Evolutionary conservation across 2,113 vertebrate species (phyloP), one percentile per base, ranked within the genome.

Genomic region (Sigmodon hispidus): DNA sequence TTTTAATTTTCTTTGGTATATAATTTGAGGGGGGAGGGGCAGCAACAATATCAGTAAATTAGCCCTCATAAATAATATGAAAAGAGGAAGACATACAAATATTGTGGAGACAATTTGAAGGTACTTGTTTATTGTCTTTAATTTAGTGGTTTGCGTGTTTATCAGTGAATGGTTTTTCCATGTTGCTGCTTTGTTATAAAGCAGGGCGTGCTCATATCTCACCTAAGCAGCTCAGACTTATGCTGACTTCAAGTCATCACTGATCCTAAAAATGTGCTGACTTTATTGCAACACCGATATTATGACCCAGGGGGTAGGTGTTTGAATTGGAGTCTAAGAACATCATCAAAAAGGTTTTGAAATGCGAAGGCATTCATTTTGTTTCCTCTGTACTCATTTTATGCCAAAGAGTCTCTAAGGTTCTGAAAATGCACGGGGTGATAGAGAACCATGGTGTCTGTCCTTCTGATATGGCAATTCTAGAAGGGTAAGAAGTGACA

Each of bases 181-280:
- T 91, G 93, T 98, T 97, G 86, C 77, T 94, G 91, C 94, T 97
- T 69, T 97, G 90, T 95, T 94, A 96, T 97, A 97, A 96, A 94
- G 86, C 19, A 77, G 61, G 57, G 52, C 87, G 76, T 94, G 81
- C 21, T 63, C 21, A 13, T 96, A 79, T 96, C 95, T 95, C 45
- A 59, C 79, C 94, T 88, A 94, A 92, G 83, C 95, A 88, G 24
- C 76, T 94, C 61, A 94, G 94, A 76, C 89, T 95, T 76, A 73
- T 96, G 67, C 57, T 97, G 94, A 92, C 95, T 97, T 97, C 90
- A 95, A 94, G 72, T 89, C 0, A 0, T 84, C 94, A 87, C 97
- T 96, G 97, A 97, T 97, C 95, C 97, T 98, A 40, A 98, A 98
- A 98, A 97, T 97, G 91, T 97, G 96, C 97, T 97, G 94, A 97